phyloP scores from a whole-genome alignment of 2,113 vertebrate genomes.

The Nannobrachium achirus region DNA sequence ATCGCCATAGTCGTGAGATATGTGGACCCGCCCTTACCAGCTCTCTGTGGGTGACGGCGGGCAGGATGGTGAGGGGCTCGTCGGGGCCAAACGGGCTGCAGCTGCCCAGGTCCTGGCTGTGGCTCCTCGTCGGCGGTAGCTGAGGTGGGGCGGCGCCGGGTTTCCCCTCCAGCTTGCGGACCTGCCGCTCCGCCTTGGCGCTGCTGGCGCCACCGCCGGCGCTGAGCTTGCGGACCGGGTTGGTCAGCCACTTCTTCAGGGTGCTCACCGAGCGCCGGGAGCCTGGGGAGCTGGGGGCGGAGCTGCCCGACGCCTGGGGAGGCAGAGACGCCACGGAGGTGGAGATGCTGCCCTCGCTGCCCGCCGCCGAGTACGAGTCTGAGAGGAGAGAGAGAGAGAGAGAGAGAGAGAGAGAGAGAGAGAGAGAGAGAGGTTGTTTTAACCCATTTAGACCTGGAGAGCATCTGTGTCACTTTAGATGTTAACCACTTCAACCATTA shows the following conservation, averaged over 20 bases:
- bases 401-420: slow-evolving; percentile 22
- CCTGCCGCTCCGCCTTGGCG: slow-evolving; percentile 77
- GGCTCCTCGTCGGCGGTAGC: slow-evolving; percentile 32
- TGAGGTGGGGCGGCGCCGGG: slow-evolving; percentile 60
- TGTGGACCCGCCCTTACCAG: slow-evolving; percentile 80
- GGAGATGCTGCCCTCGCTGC: slow-evolving; percentile 90
- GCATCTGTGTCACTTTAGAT: no score
- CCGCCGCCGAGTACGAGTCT: slow-evolving; percentile 91
- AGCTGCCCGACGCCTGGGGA: slow-evolving; percentile 84
- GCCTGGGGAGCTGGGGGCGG: slow-evolving; percentile 86
- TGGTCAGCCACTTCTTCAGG: slow-evolving; percentile 88
- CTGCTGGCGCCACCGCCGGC: slow-evolving; percentile 59
- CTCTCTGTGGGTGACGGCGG: slow-evolving; percentile 72
- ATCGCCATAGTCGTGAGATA: no score
- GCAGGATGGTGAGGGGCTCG: slow-evolving; percentile 64
- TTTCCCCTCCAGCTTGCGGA: slow-evolving; percentile 79
- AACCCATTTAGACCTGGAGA: no score
- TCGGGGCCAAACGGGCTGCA: slow-evolving; percentile 67
- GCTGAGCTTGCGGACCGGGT: slow-evolving; percentile 86
- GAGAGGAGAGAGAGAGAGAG: slow-evolving; percentile 20
- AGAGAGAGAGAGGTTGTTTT: slow-evolving; percentile 14
- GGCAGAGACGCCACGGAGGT: slow-evolving; percentile 87
- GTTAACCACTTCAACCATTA: no score
- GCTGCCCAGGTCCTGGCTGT: slow-evolving; percentile 75
- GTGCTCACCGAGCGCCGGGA: slow-evolving; percentile 86